Evolutionary conservation across 2,888 invertebrate species (phyloP).

Genomic region (Drosophila nigricruria): DNA sequence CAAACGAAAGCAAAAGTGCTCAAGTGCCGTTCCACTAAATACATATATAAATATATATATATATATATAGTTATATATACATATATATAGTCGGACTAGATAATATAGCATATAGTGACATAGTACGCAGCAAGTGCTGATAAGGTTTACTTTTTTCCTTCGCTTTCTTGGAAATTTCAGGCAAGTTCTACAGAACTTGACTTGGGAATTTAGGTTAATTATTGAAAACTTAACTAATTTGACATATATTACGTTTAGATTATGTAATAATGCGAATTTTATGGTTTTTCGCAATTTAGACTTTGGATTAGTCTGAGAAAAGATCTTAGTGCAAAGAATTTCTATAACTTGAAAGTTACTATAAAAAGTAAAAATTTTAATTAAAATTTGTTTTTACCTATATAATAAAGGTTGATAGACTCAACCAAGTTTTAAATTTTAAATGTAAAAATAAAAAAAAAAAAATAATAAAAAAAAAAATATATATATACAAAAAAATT

Average conservation of each 20-base stretch:
- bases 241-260: not conserved
- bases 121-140: slow-evolving; percentile 45
- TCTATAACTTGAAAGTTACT: no score
- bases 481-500: no score
- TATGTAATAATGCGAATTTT: not conserved
- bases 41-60: slow-evolving; percentile 2
- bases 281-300: no score
- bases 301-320: not conserved
- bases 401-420: no score
- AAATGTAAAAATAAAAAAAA: no score
- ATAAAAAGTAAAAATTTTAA: no score
- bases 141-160: slow-evolving; percentile 16
- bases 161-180: slow-evolving; percentile 17
- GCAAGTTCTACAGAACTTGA: slow-evolving; percentile 5
- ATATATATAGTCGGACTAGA: slow-evolving; percentile 19
- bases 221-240: not conserved
- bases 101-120: slow-evolving; percentile 23
- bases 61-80: slow-evolving; percentile 4
- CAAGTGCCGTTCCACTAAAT: slow-evolving; percentile 34
- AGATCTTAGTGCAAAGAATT: no score
- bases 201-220: slow-evolving; percentile 24
- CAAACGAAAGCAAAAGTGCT: slow-evolving; percentile 67
- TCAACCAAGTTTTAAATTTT: no score
- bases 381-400: no score
- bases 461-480: no score